A percentile compares a stretch with the other conserved stretches of the same genome.
phyloP scores from a whole-genome alignment of 2,797 vertebrate species.

The Danionella dracula region DNA sequence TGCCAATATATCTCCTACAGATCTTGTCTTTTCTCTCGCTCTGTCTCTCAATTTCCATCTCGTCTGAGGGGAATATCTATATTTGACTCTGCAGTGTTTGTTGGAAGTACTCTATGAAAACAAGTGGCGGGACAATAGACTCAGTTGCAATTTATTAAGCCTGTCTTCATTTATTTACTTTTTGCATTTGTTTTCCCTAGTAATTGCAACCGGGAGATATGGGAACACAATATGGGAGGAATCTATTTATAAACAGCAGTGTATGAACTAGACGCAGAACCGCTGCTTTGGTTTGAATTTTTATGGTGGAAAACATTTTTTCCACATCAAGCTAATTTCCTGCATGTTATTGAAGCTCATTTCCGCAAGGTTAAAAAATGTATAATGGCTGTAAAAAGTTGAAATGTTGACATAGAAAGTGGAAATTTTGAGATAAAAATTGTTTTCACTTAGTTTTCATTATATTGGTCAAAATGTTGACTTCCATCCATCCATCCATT shows the following conservation, averaged over 20 bases:
- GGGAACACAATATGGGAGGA: neutral
- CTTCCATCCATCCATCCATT: no score
- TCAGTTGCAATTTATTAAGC: slow-evolving; percentile 12
- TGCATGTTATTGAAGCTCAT: no score
- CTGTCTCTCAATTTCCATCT: slow-evolving; percentile 24
- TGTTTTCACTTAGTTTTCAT: no score
- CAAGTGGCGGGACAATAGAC: slow-evolving; percentile 7
- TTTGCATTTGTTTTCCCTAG: slow-evolving; percentile 5
- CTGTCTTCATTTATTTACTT: slow-evolving; percentile 12
- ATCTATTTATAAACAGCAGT: neutral
- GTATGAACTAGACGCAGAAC: neutral
- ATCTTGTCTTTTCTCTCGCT: slow-evolving; percentile 23
- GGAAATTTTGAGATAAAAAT: no score
- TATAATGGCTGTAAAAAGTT: no score
- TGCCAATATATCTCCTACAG: slow-evolving; percentile 35
- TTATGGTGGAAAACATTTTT: slow-evolving; percentile 1
- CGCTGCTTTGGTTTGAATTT: neutral
- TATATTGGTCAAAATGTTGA: no score
- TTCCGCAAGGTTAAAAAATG: no score
- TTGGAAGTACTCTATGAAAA: neutral
- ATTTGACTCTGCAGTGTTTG: slow-evolving; percentile 26
- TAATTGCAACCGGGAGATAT: neutral
- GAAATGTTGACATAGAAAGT: no score
- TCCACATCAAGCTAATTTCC: neutral
- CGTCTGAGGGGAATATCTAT: slow-evolving; percentile 28